A percentile compares a stretch with the other conserved stretches of the same genome.
Evolutionary conservation across 2,888 invertebrate species (phyloP).

Genomic region (Trissoscelio sp.): DNA sequence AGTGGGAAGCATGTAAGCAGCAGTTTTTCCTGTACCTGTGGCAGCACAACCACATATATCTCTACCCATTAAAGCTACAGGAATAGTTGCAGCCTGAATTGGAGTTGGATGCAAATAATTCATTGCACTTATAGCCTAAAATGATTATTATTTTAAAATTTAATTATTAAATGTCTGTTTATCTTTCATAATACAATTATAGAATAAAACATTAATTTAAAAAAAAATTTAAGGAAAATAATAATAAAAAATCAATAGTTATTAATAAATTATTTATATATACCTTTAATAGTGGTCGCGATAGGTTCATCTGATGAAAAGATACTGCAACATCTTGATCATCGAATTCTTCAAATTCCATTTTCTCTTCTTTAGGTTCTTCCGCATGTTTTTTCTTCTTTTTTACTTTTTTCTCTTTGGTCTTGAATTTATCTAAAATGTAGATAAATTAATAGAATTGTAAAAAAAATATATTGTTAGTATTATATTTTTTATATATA

Average conservation of each 20-base stretch:
- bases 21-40: constrained; percentile 99
- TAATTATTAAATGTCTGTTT: not conserved
- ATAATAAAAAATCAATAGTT: not conserved
- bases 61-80: constrained; percentile 94
- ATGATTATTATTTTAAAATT: not conserved
- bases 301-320: constrained; percentile 98
- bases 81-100: constrained; percentile 97
- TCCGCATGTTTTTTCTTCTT: constrained; percentile 83
- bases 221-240: too few species aligned
- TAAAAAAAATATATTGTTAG: not conserved
- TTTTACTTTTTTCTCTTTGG: constrained; percentile 76
- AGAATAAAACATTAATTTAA: not conserved
- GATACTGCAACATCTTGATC: constrained; percentile 87
- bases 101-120: constrained; percentile 98
- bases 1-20: constrained; percentile 99
- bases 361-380: constrained; percentile 80
- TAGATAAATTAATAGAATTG: not conserved
- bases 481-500: too few species aligned
- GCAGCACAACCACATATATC: constrained; percentile 99
- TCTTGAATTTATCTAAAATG: constrained; percentile 78
- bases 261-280: too few species aligned
- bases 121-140: constrained; percentile 91
- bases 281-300: constrained; percentile 94
- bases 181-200: not conserved
- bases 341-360: constrained; percentile 88